phyloP scores from a whole-genome alignment of 2,888 invertebrate species.

The Lasioglossum calceatum region DNA sequence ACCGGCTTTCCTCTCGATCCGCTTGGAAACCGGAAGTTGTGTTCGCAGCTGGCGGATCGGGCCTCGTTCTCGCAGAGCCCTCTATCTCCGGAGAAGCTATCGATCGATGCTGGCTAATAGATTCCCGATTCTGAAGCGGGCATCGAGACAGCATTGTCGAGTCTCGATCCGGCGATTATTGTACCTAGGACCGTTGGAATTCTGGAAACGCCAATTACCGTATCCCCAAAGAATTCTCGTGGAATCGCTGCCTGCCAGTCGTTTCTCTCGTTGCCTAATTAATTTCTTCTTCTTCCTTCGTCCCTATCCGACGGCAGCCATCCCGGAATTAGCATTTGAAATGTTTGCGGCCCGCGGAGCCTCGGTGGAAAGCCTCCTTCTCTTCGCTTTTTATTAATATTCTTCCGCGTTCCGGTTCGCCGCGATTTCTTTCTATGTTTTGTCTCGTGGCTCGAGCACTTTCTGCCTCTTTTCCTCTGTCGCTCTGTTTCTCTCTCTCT shows the following conservation, averaged over 20 bases:
- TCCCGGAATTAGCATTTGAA: slow-evolving; percentile 48
- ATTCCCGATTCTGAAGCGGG: slow-evolving; percentile 32
- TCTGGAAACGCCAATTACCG: slow-evolving; percentile 44
- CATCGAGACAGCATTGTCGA: slow-evolving; percentile 50
- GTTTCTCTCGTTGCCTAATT: slow-evolving; percentile 41
- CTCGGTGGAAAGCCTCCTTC: background rate
- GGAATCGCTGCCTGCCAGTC: slow-evolving; percentile 2
- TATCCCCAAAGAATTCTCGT: slow-evolving; percentile 19
- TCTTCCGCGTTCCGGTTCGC: slow-evolving; percentile 13
- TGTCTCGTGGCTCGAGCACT: slow-evolving; percentile 9
- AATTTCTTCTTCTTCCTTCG: slow-evolving; percentile 31
- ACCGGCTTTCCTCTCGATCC: background rate
- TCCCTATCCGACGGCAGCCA: background rate
- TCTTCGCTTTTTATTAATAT: slow-evolving; percentile 48
- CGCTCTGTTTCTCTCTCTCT: background rate
- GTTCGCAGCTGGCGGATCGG: background rate
- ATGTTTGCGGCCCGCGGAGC: background rate
- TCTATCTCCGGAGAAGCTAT: slow-evolving; percentile 3
- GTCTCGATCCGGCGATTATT: slow-evolving; percentile 38
- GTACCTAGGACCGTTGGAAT: slow-evolving; percentile 38
- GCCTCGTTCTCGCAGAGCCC: background rate
- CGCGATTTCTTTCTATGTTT: slow-evolving; percentile 37
- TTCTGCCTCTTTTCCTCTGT: background rate
- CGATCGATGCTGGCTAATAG: slow-evolving; percentile 33
- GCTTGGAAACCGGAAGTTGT: background rate